Evolutionary conservation across 92 coral and sea anemone species (phyloP), one percentile per base, ranked within the genome.

Genomic region (Parazoanthus atlanticus): DNA sequence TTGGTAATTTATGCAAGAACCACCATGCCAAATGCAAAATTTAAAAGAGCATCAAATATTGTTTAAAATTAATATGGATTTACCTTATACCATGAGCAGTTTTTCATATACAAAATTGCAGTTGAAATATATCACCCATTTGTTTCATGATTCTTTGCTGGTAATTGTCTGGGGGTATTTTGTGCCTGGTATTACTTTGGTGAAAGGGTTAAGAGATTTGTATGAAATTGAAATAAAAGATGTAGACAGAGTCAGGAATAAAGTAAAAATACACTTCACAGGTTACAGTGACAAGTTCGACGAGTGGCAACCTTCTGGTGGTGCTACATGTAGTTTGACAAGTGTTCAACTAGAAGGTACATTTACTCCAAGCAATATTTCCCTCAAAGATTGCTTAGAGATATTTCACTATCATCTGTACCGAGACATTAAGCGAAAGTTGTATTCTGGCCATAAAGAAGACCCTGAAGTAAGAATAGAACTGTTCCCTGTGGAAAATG

Each of bases 391-490:
- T 41, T 52, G 91, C 77, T 40, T 33, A 26, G 80, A 91, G 54
- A 64, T 88, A n/a, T 86, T 90, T 78, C 90, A 90, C 76, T 70
- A 61, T 49, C 82, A 66, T 9, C 61, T 90, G 33, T 91, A 82
- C 54, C 91, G 89, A 0, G 88, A 29, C 6, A 82, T 88, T 5
- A 91, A 91, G 56, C 29, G 85, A 88, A 67, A 74, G 84, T 52
- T 88, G 1, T 74, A 64, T 40, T 88, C 86, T 49, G 93, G 91
- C 43, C 52, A 89, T 69, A 91, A 79, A 49, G 89, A 88, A 25
- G 93, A 91, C 80, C 93, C 87, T n/a, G 91, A 88, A 40, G 82
- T 82, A 13, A 76, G 91, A 32, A 30, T 85, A 70, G 94, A 89
- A 79, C 15, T 89, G 16, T 77, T 36, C 30, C 87, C 84, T 56